These are phyloP conservation scores for Porites australiensis DNA, from an alignment of 64 coral and sea anemone genomes.

Conservation along the genomic window DNA sequence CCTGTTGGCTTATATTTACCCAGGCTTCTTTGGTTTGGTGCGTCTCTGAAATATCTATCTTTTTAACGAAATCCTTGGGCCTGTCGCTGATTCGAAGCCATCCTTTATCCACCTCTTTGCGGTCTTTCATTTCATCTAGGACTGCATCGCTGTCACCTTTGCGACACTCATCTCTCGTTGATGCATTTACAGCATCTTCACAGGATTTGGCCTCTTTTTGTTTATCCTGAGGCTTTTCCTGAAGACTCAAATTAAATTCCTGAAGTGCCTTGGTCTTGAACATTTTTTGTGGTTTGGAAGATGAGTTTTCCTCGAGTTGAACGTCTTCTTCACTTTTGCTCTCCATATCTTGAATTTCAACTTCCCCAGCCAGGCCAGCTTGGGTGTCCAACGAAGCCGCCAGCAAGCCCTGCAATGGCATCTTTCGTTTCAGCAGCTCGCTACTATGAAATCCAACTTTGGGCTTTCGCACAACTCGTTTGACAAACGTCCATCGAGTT, in stretches of 20 bases:
- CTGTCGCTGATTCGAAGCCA: slow-evolving; percentile 49
- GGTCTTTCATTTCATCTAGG: neutral
- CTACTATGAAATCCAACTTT: slow-evolving; percentile 50
- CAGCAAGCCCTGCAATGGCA: neutral
- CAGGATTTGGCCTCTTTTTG: neutral
- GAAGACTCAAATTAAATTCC: neutral
- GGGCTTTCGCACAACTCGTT: neutral
- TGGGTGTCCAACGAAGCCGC: neutral
- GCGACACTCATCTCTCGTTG: neutral
- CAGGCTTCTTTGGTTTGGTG: slow-evolving; percentile 25
- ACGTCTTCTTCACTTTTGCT: neutral
- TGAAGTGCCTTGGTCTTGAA: slow-evolving; percentile 19
- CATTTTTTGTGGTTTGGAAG: neutral
- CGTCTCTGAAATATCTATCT: slow-evolving; percentile 17
- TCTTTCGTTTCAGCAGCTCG: slow-evolving; percentile 35
- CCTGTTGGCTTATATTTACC: slow-evolving; percentile 12
- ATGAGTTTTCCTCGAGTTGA: neutral
- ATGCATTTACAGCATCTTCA: neutral
- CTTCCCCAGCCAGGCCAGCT: neutral
- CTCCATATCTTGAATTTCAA: slow-evolving; percentile 2
- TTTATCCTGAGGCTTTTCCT: neutral
- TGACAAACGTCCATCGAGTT: slow-evolving; percentile 34
- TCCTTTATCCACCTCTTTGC: slow-evolving; percentile 33
- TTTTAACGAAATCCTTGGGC: slow-evolving; percentile 28
- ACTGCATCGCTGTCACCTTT: neutral